These are phyloP conservation scores for Aproaerema taeniolella DNA, from an alignment of 2,888 invertebrate species.

Conservation along the genomic window DNA sequence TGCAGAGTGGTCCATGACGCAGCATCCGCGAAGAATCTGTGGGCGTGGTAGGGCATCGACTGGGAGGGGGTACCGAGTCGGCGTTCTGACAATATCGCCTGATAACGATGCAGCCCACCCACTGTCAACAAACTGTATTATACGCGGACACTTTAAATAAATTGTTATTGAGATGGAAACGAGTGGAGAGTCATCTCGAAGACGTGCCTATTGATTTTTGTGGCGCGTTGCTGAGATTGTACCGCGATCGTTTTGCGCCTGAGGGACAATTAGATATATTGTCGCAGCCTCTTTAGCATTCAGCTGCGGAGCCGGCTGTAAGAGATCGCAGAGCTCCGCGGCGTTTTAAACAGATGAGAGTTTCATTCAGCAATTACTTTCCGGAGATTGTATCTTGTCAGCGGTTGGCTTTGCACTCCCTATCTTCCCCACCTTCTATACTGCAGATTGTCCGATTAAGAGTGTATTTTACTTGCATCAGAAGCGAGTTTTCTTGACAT, in stretches of 20 bases:
- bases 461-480: too few species aligned
- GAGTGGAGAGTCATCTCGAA: conserved; percentile 43
- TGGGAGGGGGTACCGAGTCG: conserved; percentile 48
- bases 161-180: conserved; percentile 28
- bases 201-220: conserved; percentile 64
- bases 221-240: conserved; percentile 36
- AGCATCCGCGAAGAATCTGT: conserved; percentile 46
- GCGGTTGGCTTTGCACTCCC: conserved; percentile 8
- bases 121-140: conserved; percentile 70
- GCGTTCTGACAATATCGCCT: conserved; percentile 55
- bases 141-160: conserved; percentile 30
- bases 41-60: conserved; percentile 63
- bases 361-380: conserved; percentile 20
- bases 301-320: conserved; percentile 29
- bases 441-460: conserved; percentile 18
- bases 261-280: conserved; percentile 43
- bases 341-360: conserved; percentile 3
- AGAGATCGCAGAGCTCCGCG: conserved; percentile 2
- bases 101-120: conserved; percentile 60
- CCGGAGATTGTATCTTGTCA: conserved; percentile 15
- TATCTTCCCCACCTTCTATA: conserved; percentile 3
- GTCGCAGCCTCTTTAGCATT: conserved; percentile 52
- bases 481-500: too few species aligned
- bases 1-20: conserved; percentile 41
- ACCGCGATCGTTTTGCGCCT: conserved; percentile 24